Conservation (phyloP, 2,888 invertebrate genomes). For the Drosophila subquinaria region DNA sequence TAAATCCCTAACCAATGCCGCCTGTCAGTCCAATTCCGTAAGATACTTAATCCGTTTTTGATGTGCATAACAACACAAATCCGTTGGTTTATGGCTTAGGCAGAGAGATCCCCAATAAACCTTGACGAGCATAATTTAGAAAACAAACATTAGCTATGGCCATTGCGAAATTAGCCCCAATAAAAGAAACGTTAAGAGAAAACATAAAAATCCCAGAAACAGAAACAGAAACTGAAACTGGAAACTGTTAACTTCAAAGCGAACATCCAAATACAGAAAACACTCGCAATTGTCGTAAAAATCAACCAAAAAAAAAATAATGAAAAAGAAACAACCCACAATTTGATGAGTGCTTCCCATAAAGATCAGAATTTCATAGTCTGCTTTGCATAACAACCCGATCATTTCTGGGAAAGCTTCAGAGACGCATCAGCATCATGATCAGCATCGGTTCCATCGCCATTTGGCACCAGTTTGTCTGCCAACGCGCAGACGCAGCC, state of each 20-base stretch:
- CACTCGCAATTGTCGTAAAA: constrained; percentile 49
- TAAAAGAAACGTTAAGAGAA: constrained; percentile 30
- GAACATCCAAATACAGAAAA: constrained; percentile 33
- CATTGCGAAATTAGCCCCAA: constrained; percentile 54
- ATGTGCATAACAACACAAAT: constrained; percentile 54
- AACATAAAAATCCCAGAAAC: constrained; percentile 25
- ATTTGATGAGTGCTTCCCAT: constrained; percentile 52
- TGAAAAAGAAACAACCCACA: constrained; percentile 5
- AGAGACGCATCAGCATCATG: constrained; percentile 20
- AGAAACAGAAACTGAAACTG: constrained; percentile 7
- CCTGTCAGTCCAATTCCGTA: constrained; percentile 40
- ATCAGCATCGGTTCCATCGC: constrained; percentile 38
- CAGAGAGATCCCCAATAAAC: constrained; percentile 42
- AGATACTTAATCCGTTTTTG: constrained; percentile 46
- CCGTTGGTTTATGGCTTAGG: constrained; percentile 50
- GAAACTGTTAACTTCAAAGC: constrained; percentile 28
- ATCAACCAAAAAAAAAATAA: constrained; percentile 2
- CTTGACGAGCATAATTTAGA: constrained; percentile 45
- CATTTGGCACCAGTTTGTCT: constrained; percentile 78
- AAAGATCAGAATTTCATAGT: constrained; percentile 69
- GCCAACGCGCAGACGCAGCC: constrained; percentile 66
- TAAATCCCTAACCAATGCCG: constrained; percentile 49
- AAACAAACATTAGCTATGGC: constrained; percentile 38
- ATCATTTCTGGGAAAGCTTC: constrained; percentile 54
- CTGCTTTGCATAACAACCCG: constrained; percentile 20